Percentiles rank a stretch among this genome's conserved stretches.
phyloP scores from a whole-genome alignment of 2,888 invertebrate species.

The Erannis defoliaria region DNA sequence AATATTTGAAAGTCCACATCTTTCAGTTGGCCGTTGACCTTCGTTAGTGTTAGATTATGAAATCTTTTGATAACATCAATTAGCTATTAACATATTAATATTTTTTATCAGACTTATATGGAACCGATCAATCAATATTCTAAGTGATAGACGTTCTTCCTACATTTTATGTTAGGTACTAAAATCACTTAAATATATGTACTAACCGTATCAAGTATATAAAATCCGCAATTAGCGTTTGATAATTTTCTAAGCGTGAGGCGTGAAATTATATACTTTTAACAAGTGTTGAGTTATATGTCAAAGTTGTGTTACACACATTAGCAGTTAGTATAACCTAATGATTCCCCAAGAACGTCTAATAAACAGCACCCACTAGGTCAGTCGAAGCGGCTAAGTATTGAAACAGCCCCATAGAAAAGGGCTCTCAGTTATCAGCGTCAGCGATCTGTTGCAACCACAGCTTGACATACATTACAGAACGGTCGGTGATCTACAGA shows the following conservation, averaged over 20 bases:
- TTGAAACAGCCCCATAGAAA: constrained; percentile 69
- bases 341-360: constrained; percentile 23
- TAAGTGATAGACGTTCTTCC: not conserved
- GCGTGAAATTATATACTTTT: not conserved
- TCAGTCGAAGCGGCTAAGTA: constrained; percentile 47
- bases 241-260: too few relatives aligned
- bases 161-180: not conserved
- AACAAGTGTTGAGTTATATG: not conserved
- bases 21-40: constrained; percentile 62
- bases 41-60: constrained; percentile 59
- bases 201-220: too few relatives aligned
- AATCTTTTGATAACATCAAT: constrained; percentile 53
- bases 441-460: constrained; percentile 69
- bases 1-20: constrained; percentile 71
- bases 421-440: constrained; percentile 74
- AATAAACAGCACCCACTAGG: constrained; percentile 41
- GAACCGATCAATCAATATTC: constrained; percentile 7
- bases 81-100: constrained; percentile 45
- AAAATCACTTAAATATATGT: not conserved
- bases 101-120: not conserved
- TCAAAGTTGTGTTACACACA: not conserved
- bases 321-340: constrained; percentile 5
- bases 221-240: too few relatives aligned
- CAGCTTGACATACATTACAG: constrained; percentile 77
- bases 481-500: constrained; percentile 60